These are phyloP conservation scores for Palloptera scutellata DNA, from an alignment of 2,888 invertebrate genomes.

Conservation along the genomic window DNA sequence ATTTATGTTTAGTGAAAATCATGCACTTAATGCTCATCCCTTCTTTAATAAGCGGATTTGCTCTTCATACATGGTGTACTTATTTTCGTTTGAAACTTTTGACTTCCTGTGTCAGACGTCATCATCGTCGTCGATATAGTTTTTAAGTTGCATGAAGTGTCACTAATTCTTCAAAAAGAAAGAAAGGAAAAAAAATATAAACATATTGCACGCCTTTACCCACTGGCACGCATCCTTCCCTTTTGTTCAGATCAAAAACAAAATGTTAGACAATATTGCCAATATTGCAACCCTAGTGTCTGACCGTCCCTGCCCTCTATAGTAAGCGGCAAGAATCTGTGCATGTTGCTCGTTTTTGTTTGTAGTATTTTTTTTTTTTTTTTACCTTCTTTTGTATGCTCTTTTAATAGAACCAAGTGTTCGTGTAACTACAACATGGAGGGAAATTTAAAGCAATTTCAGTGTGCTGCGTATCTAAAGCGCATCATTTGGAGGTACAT, in stretches of 20 bases:
- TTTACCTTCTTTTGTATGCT: not conserved
- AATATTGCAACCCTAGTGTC: slow-evolving; percentile 2
- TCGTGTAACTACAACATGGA: no score
- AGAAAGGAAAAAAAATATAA: slow-evolving; percentile 43
- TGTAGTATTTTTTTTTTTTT: not conserved
- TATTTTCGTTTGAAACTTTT: not conserved
- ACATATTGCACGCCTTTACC: slow-evolving; percentile 36
- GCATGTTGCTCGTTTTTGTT: no score
- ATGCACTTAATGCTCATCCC: slow-evolving; percentile 10
- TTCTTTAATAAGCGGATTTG: not conserved
- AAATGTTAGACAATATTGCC: slow-evolving; percentile 15
- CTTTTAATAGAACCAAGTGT: no score
- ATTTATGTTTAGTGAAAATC: not conserved
- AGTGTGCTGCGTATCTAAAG: no score
- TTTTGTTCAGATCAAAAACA: slow-evolving; percentile 14
- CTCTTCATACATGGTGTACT: no score
- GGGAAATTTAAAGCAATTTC: no score
- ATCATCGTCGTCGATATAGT: slow-evolving; percentile 8
- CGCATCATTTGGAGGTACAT: no score
- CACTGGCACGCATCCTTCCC: not conserved
- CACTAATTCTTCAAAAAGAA: slow-evolving; percentile 57
- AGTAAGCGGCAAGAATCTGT: not conserved
- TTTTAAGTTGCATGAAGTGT: slow-evolving; percentile 60
- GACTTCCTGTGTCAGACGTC: not conserved
- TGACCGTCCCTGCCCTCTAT: not conserved